Percentiles rank a stretch among this genome's conserved stretches.
Conservation (phyloP, 1,140 invertebrate species). For the Eufriesea mexicana region DNA sequence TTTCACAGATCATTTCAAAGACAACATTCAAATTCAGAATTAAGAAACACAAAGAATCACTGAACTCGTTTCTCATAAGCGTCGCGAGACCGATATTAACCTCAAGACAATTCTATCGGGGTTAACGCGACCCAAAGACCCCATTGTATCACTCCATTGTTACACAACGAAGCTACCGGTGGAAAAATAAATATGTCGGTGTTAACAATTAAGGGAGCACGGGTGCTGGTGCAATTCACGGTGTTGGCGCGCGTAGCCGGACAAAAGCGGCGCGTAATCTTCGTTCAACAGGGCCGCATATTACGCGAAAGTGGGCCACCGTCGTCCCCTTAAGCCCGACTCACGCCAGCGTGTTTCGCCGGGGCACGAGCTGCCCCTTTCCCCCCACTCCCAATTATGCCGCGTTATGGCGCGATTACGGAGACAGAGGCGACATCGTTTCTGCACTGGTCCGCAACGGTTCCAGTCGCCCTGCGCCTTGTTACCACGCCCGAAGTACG, state of each 20-base stretch:
- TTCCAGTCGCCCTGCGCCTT: not conserved
- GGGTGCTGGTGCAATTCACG: not conserved
- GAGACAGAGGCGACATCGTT: not conserved
- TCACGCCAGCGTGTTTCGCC: not conserved
- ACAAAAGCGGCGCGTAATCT: not conserved
- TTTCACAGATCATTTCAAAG: too few relatives aligned
- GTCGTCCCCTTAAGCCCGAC: not conserved
- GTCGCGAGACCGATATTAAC: too few relatives aligned
- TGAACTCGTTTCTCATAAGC: too few relatives aligned
- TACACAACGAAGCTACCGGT: not conserved
- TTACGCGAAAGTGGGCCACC: not conserved
- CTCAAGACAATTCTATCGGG: too few relatives aligned
- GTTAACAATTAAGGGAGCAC: not conserved
- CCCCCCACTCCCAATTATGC: not conserved
- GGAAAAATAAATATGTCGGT: not conserved
- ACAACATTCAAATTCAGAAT: too few relatives aligned
- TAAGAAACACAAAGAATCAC: too few relatives aligned
- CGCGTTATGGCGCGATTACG: slow-evolving; percentile 3
- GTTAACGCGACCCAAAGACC: too few relatives aligned
- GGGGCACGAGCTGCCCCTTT: not conserved
- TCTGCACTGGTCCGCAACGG: not conserved
- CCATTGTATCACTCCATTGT: too few relatives aligned
- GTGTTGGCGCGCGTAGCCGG: not conserved
- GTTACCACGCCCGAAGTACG: not conserved
- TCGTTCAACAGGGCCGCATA: not conserved